phyloP scores from a whole-genome alignment of 1,140 invertebrate genomes.

The Eciton burchellii region DNA sequence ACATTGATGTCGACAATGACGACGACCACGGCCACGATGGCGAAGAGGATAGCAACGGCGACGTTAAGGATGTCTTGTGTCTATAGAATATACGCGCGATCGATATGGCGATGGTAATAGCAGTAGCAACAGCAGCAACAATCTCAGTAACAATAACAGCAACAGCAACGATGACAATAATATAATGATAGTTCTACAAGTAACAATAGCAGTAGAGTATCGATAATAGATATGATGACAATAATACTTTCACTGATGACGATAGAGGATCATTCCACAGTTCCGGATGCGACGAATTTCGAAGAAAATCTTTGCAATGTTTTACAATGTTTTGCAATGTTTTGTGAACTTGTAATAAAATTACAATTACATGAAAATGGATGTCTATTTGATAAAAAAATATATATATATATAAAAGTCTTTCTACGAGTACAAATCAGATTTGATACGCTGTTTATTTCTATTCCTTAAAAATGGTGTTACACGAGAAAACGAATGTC shows the following conservation, averaged over 20 bases:
- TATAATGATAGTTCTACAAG: constrained; percentile 57
- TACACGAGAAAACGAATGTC: neutral
- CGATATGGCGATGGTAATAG: constrained; percentile 68
- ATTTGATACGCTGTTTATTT: neutral
- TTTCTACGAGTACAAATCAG: neutral
- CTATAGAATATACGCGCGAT: constrained; percentile 17
- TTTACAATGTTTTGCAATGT: neutral
- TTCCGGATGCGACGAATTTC: neutral
- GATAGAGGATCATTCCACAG: constrained; percentile 1
- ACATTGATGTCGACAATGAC: constrained; percentile 52
- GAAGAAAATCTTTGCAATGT: neutral
- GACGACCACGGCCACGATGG: constrained; percentile 48
- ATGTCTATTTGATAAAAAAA: neutral
- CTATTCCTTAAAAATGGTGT: neutral
- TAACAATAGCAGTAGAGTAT: constrained; percentile 52
- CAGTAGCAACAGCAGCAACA: constrained; percentile 68
- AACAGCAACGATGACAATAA: constrained; percentile 70
- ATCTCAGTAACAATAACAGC: constrained; percentile 70
- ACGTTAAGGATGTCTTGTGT: constrained; percentile 66
- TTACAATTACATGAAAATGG: neutral
- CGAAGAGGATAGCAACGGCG: constrained; percentile 58
- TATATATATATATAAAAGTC: neutral
- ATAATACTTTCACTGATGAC: constrained; percentile 27
- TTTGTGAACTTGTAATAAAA: neutral
- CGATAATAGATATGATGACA: constrained; percentile 30